Evolutionary conservation across 2,888 invertebrate genomes (phyloP).

Genomic region (Byasa hedistus): DNA sequence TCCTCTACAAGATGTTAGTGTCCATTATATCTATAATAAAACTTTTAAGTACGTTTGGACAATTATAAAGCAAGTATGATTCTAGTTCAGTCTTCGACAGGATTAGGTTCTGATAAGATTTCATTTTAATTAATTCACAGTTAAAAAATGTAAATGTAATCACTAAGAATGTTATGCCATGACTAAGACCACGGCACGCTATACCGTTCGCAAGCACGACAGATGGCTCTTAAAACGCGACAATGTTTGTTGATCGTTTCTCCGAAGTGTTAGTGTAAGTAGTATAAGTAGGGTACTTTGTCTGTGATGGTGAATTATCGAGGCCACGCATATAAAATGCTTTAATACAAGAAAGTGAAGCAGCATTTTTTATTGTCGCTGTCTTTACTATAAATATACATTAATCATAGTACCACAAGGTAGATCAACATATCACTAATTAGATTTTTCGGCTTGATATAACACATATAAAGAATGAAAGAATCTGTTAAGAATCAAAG

Average conservation of each 20-base stretch:
- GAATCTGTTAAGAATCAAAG: too few relatives aligned
- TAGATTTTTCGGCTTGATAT: too few relatives aligned
- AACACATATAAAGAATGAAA: too few relatives aligned
- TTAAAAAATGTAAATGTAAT: too few relatives aligned
- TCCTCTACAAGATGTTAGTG: too few relatives aligned
- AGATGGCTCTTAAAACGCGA: constrained; percentile 24
- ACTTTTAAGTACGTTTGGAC: too few relatives aligned
- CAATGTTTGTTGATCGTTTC: constrained; percentile 25
- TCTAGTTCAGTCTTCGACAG: too few relatives aligned
- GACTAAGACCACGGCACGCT: constrained; percentile 2
- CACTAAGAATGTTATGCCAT: not conserved
- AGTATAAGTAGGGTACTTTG: constrained; percentile 13
- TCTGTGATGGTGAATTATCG: constrained; percentile 17
- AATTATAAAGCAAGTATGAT: too few relatives aligned
- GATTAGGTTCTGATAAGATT: too few relatives aligned
- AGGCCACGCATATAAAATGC: constrained; percentile 9
- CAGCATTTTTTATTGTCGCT: not conserved
- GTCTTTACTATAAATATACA: not conserved
- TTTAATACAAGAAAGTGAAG: constrained; percentile 13
- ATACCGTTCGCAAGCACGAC: constrained; percentile 8
- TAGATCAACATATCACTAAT: too few relatives aligned
- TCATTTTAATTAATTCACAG: too few relatives aligned
- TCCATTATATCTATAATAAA: too few relatives aligned
- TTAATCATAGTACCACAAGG: not conserved
- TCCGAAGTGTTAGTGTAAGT: constrained; percentile 16